These are phyloP conservation scores for Sorex maritimensis DNA, from an alignment of 2,797 vertebrate species.

Conservation along the genomic window DNA sequence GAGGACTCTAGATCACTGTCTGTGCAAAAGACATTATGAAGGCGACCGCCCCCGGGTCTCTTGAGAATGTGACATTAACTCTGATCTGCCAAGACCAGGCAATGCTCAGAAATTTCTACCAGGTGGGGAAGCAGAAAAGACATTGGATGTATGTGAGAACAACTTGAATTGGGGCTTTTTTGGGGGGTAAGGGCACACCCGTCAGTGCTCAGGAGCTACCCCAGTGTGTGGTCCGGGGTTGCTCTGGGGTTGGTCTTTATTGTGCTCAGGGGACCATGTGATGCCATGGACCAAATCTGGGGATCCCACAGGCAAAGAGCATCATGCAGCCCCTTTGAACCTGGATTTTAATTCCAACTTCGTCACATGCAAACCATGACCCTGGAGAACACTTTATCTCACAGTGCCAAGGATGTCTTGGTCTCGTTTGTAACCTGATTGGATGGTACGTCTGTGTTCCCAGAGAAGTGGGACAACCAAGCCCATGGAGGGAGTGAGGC, in stretches of 20 bases:
- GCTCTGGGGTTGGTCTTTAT: no score
- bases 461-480: not conserved
- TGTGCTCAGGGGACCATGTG: no score
- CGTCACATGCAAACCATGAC: not conserved
- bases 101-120: not conserved
- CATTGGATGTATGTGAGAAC: not conserved
- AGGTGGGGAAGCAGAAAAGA: not conserved
- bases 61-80: not conserved
- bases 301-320: no score
- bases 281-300: no score
- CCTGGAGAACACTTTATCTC: not conserved
- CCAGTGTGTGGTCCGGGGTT: no score
- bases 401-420: not conserved
- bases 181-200: no score
- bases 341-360: not conserved
- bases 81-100: not conserved
- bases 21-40: not conserved
- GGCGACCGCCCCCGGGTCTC: not conserved
- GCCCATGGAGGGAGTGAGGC: not conserved
- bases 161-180: no score
- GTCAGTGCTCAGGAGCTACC: no score
- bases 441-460: not conserved
- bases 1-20: not conserved
- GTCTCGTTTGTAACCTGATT: not conserved
- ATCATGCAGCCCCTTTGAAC: no score